Evolutionary conservation across 2,888 invertebrate species (phyloP), one percentile per base, ranked within the genome.

Genomic region (Cataglyphis albicans): DNA sequence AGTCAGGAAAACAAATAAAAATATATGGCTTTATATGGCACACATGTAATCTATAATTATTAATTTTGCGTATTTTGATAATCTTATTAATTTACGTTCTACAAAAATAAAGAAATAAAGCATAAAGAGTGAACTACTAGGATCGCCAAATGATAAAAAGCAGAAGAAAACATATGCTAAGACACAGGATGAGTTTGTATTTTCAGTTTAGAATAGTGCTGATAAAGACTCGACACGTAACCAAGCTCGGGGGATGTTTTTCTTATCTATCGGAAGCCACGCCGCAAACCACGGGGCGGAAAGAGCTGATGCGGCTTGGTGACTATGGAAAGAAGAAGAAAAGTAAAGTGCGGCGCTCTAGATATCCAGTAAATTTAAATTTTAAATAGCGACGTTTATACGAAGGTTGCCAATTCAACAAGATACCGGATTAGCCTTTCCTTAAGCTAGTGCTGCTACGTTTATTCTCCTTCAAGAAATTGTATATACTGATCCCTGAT

Each of bases 341-440:
- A 86, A 84, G 86, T 80, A 83, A 88, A 86, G 74, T 73, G 68
- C 32, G 38, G 67, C 72, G 82, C 68, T 70, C 83, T 12, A 84
- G 87, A 86, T 88, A 91, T 90, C 86, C 90, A 88, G 88, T 86
- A 84, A 86, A 92, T 92, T 92, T 92, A 88, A 92, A 92, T 91
- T 92, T 92, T 87, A 92, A 92, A 92, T 91, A 81, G 85, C 88
- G 82, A 88, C 86, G 88, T 91, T 91, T 89, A 52, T 52, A 91
- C 90, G 85, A 52, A 84, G 32, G 68, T 61, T 85, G 81, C 81
- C 88, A 84, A 87, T 88, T 88, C 88, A 85, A 84, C 90, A 86
- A 82, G 85, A 87, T 86, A 89, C 81, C 65, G 86, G 89, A 92
- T 91, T 91, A 91, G 84, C 88, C 83, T 86, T 87, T 88, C 81